Conservation (phyloP, 2,797 vertebrate species). For the Myoxocephalus aenaeus region DNA sequence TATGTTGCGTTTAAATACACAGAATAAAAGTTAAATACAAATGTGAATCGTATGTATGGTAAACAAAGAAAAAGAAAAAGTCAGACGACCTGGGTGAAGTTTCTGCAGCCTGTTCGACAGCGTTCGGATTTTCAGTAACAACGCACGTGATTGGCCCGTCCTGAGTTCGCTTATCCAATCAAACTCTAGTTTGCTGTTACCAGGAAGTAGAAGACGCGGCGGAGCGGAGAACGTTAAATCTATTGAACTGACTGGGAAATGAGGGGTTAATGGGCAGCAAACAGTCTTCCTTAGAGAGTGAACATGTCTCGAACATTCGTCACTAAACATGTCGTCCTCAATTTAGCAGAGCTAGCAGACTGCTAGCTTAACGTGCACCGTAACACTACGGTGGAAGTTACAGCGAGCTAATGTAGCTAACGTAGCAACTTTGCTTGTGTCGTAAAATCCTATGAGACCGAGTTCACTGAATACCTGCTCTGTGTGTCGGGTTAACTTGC, state of each 20-base stretch:
- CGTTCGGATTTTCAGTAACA: conserved; percentile 23
- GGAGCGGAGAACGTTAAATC: rapidly evolving
- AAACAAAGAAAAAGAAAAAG: neutral
- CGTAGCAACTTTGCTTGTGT: neutral
- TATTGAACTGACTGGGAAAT: no score
- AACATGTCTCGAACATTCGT: neutral
- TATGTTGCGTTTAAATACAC: neutral
- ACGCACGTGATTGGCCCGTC: conserved; percentile 50
- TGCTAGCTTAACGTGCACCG: neutral
- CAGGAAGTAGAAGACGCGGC: conserved; percentile 59
- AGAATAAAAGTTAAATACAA: neutral
- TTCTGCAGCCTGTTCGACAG: neutral
- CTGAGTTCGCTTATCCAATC: conserved; percentile 42
- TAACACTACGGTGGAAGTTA: neutral
- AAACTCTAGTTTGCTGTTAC: conserved; percentile 66
- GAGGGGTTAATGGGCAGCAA: no score
- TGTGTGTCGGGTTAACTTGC: neutral
- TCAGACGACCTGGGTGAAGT: neutral
- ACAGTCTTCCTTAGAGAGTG: rapidly evolving
- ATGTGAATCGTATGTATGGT: neutral
- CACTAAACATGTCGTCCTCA: neutral
- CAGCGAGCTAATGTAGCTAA: neutral
- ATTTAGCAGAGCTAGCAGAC: neutral
- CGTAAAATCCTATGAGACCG: rapidly evolving
- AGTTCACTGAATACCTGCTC: rapidly evolving